These are phyloP conservation scores for Leptinotarsa tumamoca DNA, from an alignment of 2,888 invertebrate genomes.

Conservation along the genomic window DNA sequence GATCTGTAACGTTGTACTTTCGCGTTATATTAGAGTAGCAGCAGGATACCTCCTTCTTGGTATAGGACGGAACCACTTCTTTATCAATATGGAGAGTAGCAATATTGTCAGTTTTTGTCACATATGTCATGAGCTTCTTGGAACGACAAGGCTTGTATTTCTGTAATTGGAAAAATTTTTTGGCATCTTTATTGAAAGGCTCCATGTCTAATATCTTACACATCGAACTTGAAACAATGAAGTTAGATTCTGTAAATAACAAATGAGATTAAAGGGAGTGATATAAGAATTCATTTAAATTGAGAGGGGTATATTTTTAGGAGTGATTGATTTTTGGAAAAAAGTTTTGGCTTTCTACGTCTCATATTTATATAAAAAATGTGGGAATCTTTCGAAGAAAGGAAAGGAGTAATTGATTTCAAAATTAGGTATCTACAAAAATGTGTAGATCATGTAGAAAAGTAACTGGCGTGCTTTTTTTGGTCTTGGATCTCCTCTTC, in stretches of 20 bases:
- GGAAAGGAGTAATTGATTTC: too few species aligned
- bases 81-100: slow-evolving; percentile 60
- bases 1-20: slow-evolving; percentile 46
- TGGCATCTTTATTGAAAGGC: slow-evolving; percentile 71
- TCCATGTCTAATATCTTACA: slow-evolving; percentile 75
- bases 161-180: slow-evolving; percentile 68
- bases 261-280: too few species aligned
- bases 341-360: too few species aligned
- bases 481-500: too few species aligned
- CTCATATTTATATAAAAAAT: too few species aligned
- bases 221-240: slow-evolving; percentile 71
- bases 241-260: slow-evolving; percentile 59
- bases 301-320: too few species aligned
- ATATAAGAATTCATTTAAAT: too few species aligned
- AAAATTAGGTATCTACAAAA: too few species aligned
- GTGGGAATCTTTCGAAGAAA: too few species aligned
- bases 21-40: slow-evolving; percentile 59
- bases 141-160: slow-evolving; percentile 70
- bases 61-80: slow-evolving; percentile 56
- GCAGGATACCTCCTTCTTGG: slow-evolving; percentile 52
- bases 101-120: slow-evolving; percentile 57
- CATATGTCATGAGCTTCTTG: slow-evolving; percentile 60
- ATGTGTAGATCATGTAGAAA: too few species aligned
- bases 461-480: too few species aligned
- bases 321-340: too few species aligned